Conservation (phyloP, 2,113 vertebrate genomes). For the Brachyhypopomus gauderio region DNA sequence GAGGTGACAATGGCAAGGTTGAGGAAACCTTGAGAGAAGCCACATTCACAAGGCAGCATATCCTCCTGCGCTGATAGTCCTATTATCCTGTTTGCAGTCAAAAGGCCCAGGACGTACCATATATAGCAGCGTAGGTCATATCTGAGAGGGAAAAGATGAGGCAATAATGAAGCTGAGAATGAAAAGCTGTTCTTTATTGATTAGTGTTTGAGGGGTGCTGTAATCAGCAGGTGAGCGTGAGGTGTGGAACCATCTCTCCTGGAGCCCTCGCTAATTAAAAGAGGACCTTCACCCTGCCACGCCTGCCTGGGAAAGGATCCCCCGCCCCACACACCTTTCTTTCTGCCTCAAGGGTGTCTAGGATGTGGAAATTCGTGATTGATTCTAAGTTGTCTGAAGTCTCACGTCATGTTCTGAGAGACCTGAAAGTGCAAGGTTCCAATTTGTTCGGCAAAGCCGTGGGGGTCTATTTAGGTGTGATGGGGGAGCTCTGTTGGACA, state of each 20-base stretch:
- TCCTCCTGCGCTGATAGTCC: too few relatives aligned
- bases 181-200: slow-evolving; percentile 18
- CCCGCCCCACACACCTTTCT: slow-evolving; percentile 35
- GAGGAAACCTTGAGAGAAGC: too few relatives aligned
- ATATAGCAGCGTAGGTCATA: too few relatives aligned
- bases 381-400: slow-evolving; percentile 58
- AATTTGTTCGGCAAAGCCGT: slow-evolving; percentile 60
- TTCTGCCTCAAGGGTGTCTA: slow-evolving; percentile 47
- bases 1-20: too few relatives aligned
- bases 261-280: slow-evolving; percentile 56
- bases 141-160: too few relatives aligned
- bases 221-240: slow-evolving; percentile 47
- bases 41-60: too few relatives aligned
- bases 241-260: slow-evolving; percentile 25
- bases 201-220: slow-evolving; percentile 42
- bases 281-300: slow-evolving; percentile 39
- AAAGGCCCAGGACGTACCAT: too few relatives aligned
- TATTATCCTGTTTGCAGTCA: too few relatives aligned
- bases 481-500: slow-evolving; percentile 23
- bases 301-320: slow-evolving; percentile 11
- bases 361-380: slow-evolving; percentile 62
- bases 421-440: slow-evolving; percentile 59
- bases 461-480: slow-evolving; percentile 50
- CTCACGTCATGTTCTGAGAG: slow-evolving; percentile 46
- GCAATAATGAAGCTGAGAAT: background rate